Percentiles rank a stretch among this genome's conserved stretches.
Conservation (phyloP, 2,797 vertebrate genomes). For the Pteronotus mesoamericanus region DNA sequence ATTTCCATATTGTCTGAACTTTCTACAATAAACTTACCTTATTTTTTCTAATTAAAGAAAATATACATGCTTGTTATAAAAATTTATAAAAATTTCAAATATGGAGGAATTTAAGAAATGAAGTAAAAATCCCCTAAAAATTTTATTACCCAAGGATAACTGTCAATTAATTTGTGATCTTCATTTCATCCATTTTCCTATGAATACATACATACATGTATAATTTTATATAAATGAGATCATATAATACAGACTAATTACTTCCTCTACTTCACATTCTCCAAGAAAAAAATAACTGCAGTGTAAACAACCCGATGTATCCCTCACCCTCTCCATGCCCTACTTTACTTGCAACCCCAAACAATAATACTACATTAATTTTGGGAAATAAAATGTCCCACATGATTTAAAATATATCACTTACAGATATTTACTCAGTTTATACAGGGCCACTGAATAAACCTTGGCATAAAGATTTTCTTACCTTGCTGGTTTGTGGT, state of each 20-base stretch:
- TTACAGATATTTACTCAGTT: neutral
- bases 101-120: neutral
- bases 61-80: neutral
- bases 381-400: neutral
- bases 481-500: slow-evolving; percentile 95
- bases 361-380: slow-evolving; percentile 12
- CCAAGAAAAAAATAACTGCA: neutral
- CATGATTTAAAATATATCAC: slow-evolving; percentile 4
- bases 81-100: slow-evolving; percentile 44
- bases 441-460: slow-evolving; percentile 13
- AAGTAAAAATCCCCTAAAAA: slow-evolving; percentile 32
- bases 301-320: neutral
- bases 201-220: neutral
- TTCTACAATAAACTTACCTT: neutral
- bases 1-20: neutral
- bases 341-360: slow-evolving; percentile 24
- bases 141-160: slow-evolving; percentile 11
- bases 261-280: neutral
- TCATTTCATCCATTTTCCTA: slow-evolving; percentile 19
- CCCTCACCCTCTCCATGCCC: neutral
- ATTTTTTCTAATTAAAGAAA: slow-evolving; percentile 40
- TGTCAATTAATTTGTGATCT: neutral
- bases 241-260: neutral
- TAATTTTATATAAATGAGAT: slow-evolving; percentile 39
- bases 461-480: neutral